Conservation (phyloP, 2,888 invertebrate genomes). For the Vanessa cardui region DNA sequence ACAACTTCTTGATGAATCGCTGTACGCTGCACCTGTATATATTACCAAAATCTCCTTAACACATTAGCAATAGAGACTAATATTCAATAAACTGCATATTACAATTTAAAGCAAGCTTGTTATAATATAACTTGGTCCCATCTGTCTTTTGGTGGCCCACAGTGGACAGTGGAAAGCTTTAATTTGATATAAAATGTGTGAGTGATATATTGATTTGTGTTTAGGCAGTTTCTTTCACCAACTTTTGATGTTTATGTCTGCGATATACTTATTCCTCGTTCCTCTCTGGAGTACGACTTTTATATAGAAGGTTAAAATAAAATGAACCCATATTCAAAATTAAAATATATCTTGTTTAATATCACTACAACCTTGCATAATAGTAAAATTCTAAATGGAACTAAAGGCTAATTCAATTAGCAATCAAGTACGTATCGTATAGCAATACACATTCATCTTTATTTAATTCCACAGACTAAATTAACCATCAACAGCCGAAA, state of each 20-base stretch:
- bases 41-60: slow-evolving; percentile 15
- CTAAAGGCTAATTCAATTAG: no score
- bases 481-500: no score
- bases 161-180: slow-evolving; percentile 58
- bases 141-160: slow-evolving; percentile 68
- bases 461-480: no score
- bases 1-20: slow-evolving; percentile 79
- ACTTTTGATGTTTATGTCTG: slow-evolving; percentile 26
- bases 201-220: slow-evolving; percentile 66
- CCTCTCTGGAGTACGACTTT: no score
- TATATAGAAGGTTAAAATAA: no score
- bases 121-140: slow-evolving; percentile 68
- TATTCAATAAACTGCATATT: slow-evolving; percentile 14
- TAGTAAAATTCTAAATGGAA: no score
- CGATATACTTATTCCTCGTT: neutral
- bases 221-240: slow-evolving; percentile 51
- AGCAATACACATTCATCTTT: no score
- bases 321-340: no score
- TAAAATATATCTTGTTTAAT: no score
- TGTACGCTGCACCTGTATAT: slow-evolving; percentile 39
- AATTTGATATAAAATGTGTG: slow-evolving; percentile 62
- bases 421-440: no score
- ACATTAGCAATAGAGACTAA: slow-evolving; percentile 21
- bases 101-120: slow-evolving; percentile 61
- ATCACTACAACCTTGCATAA: no score